Conservation (phyloP, 2,888 invertebrate genomes). For the Nymphalis polychloros region DNA sequence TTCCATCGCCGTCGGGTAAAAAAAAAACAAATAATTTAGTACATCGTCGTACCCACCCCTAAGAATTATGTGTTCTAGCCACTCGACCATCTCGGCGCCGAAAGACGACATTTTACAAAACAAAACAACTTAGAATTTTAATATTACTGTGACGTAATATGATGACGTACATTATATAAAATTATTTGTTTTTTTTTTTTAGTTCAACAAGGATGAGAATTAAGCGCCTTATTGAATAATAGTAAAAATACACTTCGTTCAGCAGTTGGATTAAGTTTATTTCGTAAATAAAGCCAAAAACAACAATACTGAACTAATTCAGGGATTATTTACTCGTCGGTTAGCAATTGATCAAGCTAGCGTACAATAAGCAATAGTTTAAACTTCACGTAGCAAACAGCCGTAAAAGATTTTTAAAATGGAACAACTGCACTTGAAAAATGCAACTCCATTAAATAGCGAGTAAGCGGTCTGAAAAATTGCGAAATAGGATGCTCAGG, state of each 20-base stretch:
- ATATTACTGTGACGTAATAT: no score
- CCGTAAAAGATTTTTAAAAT: conserved; percentile 31
- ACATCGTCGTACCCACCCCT: no score
- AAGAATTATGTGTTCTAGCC: no score
- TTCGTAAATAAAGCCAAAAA: not conserved
- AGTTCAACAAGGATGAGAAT: not conserved
- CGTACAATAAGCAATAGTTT: conserved; percentile 27
- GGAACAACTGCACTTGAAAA: conserved; percentile 31
- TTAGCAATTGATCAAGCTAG: not conserved
- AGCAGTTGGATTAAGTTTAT: not conserved
- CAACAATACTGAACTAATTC: not conserved
- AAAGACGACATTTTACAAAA: no score
- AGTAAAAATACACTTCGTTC: not conserved
- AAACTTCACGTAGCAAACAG: conserved; percentile 15
- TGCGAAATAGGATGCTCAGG: conserved; percentile 44
- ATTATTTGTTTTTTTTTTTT: no score
- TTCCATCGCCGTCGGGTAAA: no score
- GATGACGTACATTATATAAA: no score
- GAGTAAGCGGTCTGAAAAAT: conserved; percentile 49
- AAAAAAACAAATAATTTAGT: no score
- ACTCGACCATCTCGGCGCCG: no score
- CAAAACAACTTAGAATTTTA: no score
- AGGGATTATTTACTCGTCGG: conserved; percentile 2
- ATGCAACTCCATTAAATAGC: conserved; percentile 38
- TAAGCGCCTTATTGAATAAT: not conserved